phyloP scores from a whole-genome alignment of 2,888 invertebrate species.

The Agrenia bidenticulata region DNA sequence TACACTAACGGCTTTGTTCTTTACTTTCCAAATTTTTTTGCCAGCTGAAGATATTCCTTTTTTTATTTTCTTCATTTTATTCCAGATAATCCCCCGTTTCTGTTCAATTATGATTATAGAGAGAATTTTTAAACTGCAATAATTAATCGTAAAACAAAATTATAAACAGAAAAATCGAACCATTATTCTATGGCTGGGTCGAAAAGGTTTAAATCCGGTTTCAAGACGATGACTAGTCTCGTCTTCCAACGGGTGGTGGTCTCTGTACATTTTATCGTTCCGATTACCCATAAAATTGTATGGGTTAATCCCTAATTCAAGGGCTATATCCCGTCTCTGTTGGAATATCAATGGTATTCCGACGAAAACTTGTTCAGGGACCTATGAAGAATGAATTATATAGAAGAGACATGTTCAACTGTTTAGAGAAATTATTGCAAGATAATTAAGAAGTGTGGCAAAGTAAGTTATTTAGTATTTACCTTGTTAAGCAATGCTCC shows the following conservation, averaged over 20 bases:
- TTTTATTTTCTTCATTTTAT: slow-evolving; percentile 33
- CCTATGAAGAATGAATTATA: too few relatives aligned
- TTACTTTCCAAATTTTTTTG: slow-evolving; percentile 21
- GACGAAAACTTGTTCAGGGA: slow-evolving; percentile 17
- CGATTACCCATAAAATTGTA: slow-evolving; percentile 14
- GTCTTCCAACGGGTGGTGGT: slow-evolving; percentile 13
- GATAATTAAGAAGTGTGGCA: too few relatives aligned
- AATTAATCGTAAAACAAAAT: not conserved
- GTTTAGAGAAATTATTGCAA: too few relatives aligned
- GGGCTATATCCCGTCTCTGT: slow-evolving; percentile 26
- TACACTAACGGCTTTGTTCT: not conserved
- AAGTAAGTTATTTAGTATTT: not conserved
- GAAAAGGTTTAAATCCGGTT: not conserved
- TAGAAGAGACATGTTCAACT: too few relatives aligned
- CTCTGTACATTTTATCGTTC: slow-evolving; percentile 20
- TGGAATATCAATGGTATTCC: slow-evolving; percentile 34
- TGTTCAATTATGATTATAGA: slow-evolving; percentile 7
- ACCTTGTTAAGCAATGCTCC: not conserved
- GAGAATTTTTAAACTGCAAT: not conserved
- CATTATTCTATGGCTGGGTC: not conserved
- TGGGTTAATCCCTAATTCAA: slow-evolving; percentile 27
- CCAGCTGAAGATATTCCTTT: slow-evolving; percentile 24
- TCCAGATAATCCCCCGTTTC: slow-evolving; percentile 36
- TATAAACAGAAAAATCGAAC: slow-evolving; percentile 6
- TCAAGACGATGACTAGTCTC: not conserved